Conservation (phyloP, 2,888 invertebrate genomes). For the Lomographa bimaculata region DNA sequence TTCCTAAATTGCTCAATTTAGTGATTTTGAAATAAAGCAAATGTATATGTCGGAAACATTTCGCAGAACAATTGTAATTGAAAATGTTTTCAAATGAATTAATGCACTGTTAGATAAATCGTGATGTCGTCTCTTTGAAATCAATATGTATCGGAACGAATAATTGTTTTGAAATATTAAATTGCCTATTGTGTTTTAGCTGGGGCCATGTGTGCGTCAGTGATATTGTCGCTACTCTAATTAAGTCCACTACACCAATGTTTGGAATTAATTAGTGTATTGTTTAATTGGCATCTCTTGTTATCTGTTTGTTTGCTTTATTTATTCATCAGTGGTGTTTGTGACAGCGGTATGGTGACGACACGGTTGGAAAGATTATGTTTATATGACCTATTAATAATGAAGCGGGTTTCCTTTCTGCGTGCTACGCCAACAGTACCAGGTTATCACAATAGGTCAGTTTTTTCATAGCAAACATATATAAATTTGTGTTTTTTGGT, state of each 20-base stretch:
- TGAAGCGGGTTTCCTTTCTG: no score
- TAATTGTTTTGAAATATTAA: conserved; percentile 53
- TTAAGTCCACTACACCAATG: conserved; percentile 83
- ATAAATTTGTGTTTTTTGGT: no score
- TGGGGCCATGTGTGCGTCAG: conserved; percentile 36
- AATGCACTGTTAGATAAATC: conserved; percentile 18
- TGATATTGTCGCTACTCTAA: conserved; percentile 72
- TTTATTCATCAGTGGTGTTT: conserved; percentile 81
- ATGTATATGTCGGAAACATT: no score
- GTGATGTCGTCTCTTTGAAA: conserved; percentile 26
- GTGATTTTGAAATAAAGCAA: no score
- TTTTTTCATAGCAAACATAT: no score
- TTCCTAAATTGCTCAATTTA: no score
- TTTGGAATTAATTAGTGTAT: conserved; percentile 84
- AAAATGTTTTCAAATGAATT: no score
- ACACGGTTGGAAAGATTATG: no score
- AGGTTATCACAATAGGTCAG: no score
- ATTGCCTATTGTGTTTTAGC: conserved; percentile 52
- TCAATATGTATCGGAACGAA: conserved; percentile 34
- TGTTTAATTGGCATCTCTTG: conserved; percentile 84
- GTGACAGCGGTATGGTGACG: conserved; percentile 74
- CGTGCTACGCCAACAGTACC: no score
- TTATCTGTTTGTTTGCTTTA: conserved; percentile 82
- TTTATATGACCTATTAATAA: no score
- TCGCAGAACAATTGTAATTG: no score